Evolutionary conservation across 2,888 invertebrate species (phyloP).

Genomic region (Rhabditoides inermis): DNA sequence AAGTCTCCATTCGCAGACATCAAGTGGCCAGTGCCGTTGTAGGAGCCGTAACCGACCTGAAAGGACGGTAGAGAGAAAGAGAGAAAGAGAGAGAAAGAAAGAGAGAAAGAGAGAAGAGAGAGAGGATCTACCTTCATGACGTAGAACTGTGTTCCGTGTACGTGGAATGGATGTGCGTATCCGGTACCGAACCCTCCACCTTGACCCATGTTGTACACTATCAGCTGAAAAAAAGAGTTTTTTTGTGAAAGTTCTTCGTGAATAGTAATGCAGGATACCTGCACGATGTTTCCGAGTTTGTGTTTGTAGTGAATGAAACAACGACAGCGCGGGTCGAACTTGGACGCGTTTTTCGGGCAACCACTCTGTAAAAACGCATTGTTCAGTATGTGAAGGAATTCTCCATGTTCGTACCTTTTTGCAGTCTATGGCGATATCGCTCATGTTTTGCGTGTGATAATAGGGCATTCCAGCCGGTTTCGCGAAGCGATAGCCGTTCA

Average conservation of each 20-base stretch:
- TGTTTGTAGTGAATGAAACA: slow-evolving; percentile 45
- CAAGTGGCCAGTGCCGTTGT: slow-evolving; percentile 16
- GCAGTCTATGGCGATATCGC: slow-evolving; percentile 22
- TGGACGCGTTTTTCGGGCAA: slow-evolving; percentile 13
- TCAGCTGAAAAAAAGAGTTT: slow-evolving; percentile 29
- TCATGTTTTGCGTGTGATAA: slow-evolving; percentile 31
- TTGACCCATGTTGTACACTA: slow-evolving; percentile 46
- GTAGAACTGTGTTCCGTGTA: slow-evolving; percentile 46
- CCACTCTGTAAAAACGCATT: neutral
- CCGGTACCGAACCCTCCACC: slow-evolving; percentile 35
- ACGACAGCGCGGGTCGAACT: slow-evolving; percentile 30
- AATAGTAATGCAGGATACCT: too few species aligned
- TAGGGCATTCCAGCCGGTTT: slow-evolving; percentile 43
- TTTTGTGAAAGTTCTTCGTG: too few species aligned
- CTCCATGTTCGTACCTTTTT: neutral
- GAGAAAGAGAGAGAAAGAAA: neutral
- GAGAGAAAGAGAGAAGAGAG: neutral
- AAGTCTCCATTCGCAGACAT: neutral
- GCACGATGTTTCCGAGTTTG: slow-evolving; percentile 38
- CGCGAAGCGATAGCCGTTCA: slow-evolving; percentile 38
- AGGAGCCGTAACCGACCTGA: slow-evolving; percentile 36
- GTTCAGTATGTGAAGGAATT: neutral
- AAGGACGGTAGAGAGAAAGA: slow-evolving; percentile 1
- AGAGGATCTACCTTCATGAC: slow-evolving; percentile 33
- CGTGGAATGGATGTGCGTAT: slow-evolving; percentile 44